phyloP scores from a whole-genome alignment of 1,140 invertebrate genomes.

The Drosophila sturtevanti region DNA sequence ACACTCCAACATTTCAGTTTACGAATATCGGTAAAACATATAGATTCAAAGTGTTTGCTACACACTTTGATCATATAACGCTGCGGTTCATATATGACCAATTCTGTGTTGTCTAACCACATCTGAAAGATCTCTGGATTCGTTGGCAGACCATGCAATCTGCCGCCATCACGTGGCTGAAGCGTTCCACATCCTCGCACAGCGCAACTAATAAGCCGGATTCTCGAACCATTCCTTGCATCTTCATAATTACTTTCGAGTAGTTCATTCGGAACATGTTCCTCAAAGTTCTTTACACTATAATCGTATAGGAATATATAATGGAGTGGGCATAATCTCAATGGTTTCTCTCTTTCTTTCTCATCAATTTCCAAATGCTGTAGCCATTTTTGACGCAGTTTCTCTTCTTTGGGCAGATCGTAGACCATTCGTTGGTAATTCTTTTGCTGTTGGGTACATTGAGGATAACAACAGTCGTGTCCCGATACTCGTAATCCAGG shows the following conservation, averaged over 20 bases:
- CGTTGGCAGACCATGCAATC: constrained; percentile 53
- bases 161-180: constrained; percentile 40
- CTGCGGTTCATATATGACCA: constrained; percentile 45
- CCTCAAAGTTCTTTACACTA: constrained; percentile 32
- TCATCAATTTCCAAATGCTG: constrained; percentile 29
- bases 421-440: constrained; percentile 23
- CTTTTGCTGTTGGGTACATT: constrained; percentile 49
- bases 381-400: constrained; percentile 40
- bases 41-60: constrained; percentile 60
- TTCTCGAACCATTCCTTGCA: constrained; percentile 36
- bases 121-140: constrained; percentile 48
- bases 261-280: constrained; percentile 14
- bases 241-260: constrained; percentile 37
- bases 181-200: constrained; percentile 47
- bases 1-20: constrained; percentile 57
- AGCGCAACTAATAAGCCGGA: constrained; percentile 46
- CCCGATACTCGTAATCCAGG: neutral
- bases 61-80: constrained; percentile 63
- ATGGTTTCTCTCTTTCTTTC: neutral
- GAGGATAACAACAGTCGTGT: constrained; percentile 52
- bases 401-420: constrained; percentile 28
- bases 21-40: constrained; percentile 34
- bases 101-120: constrained; percentile 65
- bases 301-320: constrained; percentile 50
- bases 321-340: constrained; percentile 55